Evolutionary conservation across 2,797 vertebrate genomes (phyloP).

Genomic region (Halcyon chelicuti): DNA sequence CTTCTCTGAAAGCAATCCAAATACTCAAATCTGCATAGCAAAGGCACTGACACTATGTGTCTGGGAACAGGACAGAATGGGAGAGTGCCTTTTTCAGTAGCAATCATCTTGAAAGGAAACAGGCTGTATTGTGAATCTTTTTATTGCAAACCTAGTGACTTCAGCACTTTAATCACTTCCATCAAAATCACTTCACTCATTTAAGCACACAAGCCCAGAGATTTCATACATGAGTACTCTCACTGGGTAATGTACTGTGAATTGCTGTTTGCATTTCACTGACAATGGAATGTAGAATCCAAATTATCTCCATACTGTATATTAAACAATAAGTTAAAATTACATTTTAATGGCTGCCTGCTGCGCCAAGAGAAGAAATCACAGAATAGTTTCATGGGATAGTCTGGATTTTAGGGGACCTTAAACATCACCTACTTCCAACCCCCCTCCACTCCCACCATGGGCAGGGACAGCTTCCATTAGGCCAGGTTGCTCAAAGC

Average conservation of each 20-base stretch:
- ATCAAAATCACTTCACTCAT: not conserved
- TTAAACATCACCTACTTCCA: not conserved
- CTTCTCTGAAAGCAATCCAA: not conserved
- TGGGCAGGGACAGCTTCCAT: not conserved
- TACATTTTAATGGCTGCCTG: not conserved
- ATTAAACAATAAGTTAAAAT: not conserved
- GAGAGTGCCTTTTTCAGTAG: not conserved
- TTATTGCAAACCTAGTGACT: not conserved
- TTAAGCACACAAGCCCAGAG: not conserved
- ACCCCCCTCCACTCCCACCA: too few relatives aligned
- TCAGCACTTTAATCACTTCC: not conserved
- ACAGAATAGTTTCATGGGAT: not conserved
- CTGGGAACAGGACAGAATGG: not conserved
- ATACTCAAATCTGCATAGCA: not conserved
- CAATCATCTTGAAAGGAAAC: not conserved
- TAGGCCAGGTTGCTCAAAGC: not conserved
- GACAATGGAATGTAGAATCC: not conserved
- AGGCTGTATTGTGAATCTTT: not conserved
- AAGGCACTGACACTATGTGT: not conserved
- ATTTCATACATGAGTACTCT: not conserved
- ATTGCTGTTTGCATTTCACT: not conserved
- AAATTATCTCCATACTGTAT: not conserved
- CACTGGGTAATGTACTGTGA: not conserved
- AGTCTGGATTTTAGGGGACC: not conserved
- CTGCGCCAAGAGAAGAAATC: not conserved